phyloP scores from a whole-genome alignment of 30 jellyfish, hydroid and myxozoan species.

The Hydractinia symbiolongicarpus region DNA sequence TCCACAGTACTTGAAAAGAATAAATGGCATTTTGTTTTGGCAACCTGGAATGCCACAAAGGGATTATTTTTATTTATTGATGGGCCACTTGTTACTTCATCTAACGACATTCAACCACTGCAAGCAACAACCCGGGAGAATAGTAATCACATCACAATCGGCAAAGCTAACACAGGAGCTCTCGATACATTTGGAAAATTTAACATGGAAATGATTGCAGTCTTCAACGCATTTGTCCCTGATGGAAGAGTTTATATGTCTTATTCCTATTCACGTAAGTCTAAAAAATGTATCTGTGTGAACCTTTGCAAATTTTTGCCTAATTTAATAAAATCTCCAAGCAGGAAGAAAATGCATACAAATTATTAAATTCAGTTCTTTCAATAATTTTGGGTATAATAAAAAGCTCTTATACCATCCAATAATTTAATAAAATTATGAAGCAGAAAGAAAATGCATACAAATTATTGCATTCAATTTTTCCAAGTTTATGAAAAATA shows the following conservation, averaged over 20 bases:
- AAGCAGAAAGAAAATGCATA: too few relatives aligned
- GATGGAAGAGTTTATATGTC: constrained; percentile 65
- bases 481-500: too few relatives aligned
- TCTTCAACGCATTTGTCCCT: constrained; percentile 64
- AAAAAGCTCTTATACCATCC: too few relatives aligned
- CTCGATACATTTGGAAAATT: constrained; percentile 44
- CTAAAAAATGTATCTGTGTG: neutral
- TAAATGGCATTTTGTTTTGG: constrained; percentile 71
- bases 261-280: constrained; percentile 67
- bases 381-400: too few relatives aligned
- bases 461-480: too few relatives aligned
- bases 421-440: too few relatives aligned
- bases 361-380: too few relatives aligned
- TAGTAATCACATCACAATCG: constrained; percentile 49
- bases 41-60: constrained; percentile 58
- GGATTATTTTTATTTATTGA: constrained; percentile 64
- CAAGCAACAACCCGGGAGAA: constrained; percentile 24
- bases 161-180: constrained; percentile 51
- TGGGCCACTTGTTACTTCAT: constrained; percentile 56
- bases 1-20: constrained; percentile 26
- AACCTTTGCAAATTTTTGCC: too few relatives aligned
- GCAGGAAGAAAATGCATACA: too few relatives aligned
- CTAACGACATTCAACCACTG: neutral
- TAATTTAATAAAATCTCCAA: too few relatives aligned
- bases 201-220: constrained; percentile 72